Base-by-base conservation (phyloP, 1,140 invertebrate species). In the Tetramorium simillimum region DNA sequence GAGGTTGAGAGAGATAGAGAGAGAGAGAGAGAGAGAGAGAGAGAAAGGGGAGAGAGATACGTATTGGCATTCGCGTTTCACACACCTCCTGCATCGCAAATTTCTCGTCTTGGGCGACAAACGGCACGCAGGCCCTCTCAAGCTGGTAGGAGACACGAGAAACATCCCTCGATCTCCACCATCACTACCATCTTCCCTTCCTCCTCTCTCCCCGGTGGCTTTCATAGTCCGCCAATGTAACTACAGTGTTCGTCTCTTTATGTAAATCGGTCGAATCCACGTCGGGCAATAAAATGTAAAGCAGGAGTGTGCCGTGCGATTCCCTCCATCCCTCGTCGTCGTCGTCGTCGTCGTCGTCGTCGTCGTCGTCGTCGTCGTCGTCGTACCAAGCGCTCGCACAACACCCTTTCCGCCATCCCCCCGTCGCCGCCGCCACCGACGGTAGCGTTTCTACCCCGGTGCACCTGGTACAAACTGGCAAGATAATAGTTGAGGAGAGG, bases 251-350 rank as follows among this genome's bases (percentile, higher is more conserved):
- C 70, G 76, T 90, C 86, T 90, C 89, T 90, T 90, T 90, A 90
- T 90, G 89, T 65, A 90, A 90, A 90, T 90, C 81, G 76, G 72
- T 88, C 60, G 86, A 90, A 90, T 90, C 72, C 86, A 86, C 88
- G 86, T 77, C 86, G 69, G 62, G 76, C 86, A 90, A 90, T 90
- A 90, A 90, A 90, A 90, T 90, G 89, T 90, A 90, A 90, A 90
- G 81, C 89, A 90, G 89, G 51, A 46, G 58, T 28, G 86, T 21
- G 56, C 46, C 51, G 28, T 63, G 72, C 62, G 60, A 76, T 24
- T 28, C 33, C 46, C 33, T 46, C 33, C 51, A n/a, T 53, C 21
- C 43, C 21, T 53, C 84, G 9, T 62, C 84, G 10, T 53, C 75
- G 51, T 75, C 76, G 67, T 65, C 60, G 53, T 43, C 16, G 33